A percentile compares a stretch with the other conserved stretches of the same genome.
Conservation (phyloP, 1,140 invertebrate genomes). For the Homalodisca vitripennis region DNA sequence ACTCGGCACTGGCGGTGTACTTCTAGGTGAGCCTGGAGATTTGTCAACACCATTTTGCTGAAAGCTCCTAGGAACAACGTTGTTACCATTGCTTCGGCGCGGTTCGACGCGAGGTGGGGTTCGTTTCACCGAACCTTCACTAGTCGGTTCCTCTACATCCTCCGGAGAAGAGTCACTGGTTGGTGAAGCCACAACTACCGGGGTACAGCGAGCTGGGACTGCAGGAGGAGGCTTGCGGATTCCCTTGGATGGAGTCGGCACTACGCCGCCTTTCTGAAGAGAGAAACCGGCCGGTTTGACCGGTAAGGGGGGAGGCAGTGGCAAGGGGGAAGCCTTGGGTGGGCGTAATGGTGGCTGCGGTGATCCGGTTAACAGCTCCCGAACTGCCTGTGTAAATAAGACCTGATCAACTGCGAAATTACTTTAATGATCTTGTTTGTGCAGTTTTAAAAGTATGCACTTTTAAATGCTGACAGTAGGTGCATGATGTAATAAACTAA, state of each 20-base stretch:
- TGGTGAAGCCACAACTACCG: conserved; percentile 40
- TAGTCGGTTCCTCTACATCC: conserved; percentile 32
- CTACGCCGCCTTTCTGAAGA: conserved; percentile 27
- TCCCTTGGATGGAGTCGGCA: conserved; percentile 31
- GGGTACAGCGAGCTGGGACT: conserved; percentile 22
- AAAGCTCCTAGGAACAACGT: no score
- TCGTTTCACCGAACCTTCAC: conserved; percentile 30
- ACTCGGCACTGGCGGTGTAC: conserved; percentile 17
- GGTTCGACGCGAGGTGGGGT: conserved; percentile 27
- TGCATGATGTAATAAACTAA: no score
- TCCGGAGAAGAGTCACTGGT: conserved; percentile 40
- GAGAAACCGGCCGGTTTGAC: conserved; percentile 36
- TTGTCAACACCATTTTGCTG: no score
- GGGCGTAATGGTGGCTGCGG: conserved; percentile 37
- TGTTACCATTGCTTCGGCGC: no score
- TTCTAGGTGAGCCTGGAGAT: conserved; percentile 26
- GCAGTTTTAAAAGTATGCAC: no score
- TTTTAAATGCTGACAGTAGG: no score
- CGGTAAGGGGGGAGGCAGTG: conserved; percentile 37
- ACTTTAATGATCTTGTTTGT: no score
- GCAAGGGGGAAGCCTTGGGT: conserved; percentile 35
- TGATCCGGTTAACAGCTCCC: conserved; percentile 41
- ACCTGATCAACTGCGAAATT: conserved; percentile 31
- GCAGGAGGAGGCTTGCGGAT: conserved; percentile 29
- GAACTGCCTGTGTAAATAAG: conserved; percentile 45